Evolutionary conservation across 2,888 invertebrate genomes (phyloP).

Genomic region (Sipha maydis): DNA sequence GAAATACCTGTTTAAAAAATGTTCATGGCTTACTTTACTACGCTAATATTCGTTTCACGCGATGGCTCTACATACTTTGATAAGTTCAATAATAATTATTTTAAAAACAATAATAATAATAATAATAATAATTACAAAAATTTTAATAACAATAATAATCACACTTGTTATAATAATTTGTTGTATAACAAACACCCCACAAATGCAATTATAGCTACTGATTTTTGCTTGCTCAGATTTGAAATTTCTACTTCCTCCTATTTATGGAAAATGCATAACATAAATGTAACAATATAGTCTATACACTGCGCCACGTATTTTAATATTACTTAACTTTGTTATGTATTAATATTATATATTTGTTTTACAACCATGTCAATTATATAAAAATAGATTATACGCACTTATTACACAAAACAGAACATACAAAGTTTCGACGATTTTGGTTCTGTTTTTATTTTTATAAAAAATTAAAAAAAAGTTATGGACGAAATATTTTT

Average conservation of each 20-base stretch:
- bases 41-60: constrained; percentile 7
- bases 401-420: not conserved
- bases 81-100: not conserved
- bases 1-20: constrained; percentile 49
- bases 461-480: no score
- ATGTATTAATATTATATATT: no score
- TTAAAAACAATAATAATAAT: not conserved
- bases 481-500: no score
- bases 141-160: no score
- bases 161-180: no score
- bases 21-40: constrained; percentile 15
- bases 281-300: constrained; percentile 9
- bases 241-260: no score
- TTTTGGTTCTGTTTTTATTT: no score
- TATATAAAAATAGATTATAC: not conserved
- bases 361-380: not conserved
- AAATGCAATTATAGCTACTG: no score
- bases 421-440: no score
- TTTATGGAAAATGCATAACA: not conserved
- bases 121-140: no score
- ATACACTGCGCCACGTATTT: constrained; percentile 12
- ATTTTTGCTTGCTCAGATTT: no score
- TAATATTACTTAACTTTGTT: not conserved
- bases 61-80: not conserved
- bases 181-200: no score